Base-by-base conservation (phyloP, 2,888 invertebrate species). In the Chirona hameri region DNA sequence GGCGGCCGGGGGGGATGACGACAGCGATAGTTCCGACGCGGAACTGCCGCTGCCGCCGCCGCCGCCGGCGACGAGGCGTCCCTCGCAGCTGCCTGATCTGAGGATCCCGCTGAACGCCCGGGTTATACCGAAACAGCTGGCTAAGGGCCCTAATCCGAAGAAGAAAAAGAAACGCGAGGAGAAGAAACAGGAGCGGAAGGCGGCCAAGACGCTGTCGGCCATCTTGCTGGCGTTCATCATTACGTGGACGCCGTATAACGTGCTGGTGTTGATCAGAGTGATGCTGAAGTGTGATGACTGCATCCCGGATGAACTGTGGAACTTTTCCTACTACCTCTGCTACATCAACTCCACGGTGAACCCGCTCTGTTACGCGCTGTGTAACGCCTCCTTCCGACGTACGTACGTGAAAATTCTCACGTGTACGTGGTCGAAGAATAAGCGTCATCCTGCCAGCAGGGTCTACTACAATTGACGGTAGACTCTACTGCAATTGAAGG, bases 301-400 rank as follows among this genome's bases (percentile, higher is more conserved):
- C 87, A 95, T 98, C 85, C 95, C 97, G 79, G 93, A 93, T 86
- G 93, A 93, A 87, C 89, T 97, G 85, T 98, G 97, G 96, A 95
- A 96, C 86, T 96, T 98, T 89, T 95, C 97, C 89, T 99, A 99
- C 89, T 99, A 97, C 88, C 91, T 99, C 87, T 99, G 99, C 90
- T 99, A 99, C 90, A 96, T 99, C 87, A 99, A 99, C 90, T 98
- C 98, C 85, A 99, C 99, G 82, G 96, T 99, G 86, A 99, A 99
- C 89, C 99, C 99, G 27, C 92, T 99, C 88, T 98, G 98, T 89
- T 99, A 99, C 90, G 99, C 99, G 76, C 91, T 99, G 84, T 99
- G 99, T 89, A 99, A 99, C 89, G 96, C 97, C 84, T 95, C 97
- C 85, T 99, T 99, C 89, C 92, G 99, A 86, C 91, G 96, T 89